Percentiles rank a stretch among this genome's conserved stretches.
Conservation (phyloP, 1,140 invertebrate species). For the Andricus grossulariae region DNA sequence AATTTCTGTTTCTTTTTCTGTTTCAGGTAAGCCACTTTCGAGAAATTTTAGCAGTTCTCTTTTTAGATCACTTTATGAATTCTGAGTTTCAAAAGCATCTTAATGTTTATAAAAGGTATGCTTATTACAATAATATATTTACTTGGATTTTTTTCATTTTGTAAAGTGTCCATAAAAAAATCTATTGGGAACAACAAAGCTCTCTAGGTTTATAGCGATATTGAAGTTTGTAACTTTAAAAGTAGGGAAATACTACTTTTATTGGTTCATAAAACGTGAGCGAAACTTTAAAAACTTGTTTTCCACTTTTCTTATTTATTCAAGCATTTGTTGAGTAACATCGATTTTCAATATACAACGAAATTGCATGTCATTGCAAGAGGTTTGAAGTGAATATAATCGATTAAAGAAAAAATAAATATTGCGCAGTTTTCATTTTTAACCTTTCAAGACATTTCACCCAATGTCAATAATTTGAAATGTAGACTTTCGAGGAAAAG, state of each 20-base stretch:
- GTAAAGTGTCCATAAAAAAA: not conserved
- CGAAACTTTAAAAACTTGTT: slow-evolving; percentile 5
- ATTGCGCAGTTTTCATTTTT: too few relatives aligned
- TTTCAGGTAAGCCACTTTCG: slow-evolving; percentile 1
- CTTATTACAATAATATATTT: not conserved
- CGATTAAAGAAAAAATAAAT: too few relatives aligned
- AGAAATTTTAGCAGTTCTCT: not conserved
- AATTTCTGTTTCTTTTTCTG: not conserved
- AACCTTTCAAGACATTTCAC: too few relatives aligned
- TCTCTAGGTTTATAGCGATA: not conserved
- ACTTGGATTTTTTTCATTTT: slow-evolving; percentile 11
- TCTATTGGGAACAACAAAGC: slow-evolving; percentile 4
- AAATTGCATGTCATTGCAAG: too few relatives aligned
- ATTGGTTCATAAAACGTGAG: slow-evolving; percentile 25
- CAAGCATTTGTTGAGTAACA: slow-evolving; percentile 4
- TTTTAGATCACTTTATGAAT: not conserved
- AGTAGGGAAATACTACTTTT: slow-evolving; percentile 16
- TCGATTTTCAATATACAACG: not conserved
- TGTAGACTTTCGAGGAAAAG: too few relatives aligned
- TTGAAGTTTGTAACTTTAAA: slow-evolving; percentile 12
- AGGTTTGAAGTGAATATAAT: too few relatives aligned
- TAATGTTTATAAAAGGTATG: slow-evolving; percentile 3
- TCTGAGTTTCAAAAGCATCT: not conserved
- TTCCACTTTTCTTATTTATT: not conserved
- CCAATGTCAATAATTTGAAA: too few relatives aligned